These are phyloP conservation scores for Ellobius talpinus DNA, from an alignment of 2,113 vertebrate species.

Conservation along the genomic window DNA sequence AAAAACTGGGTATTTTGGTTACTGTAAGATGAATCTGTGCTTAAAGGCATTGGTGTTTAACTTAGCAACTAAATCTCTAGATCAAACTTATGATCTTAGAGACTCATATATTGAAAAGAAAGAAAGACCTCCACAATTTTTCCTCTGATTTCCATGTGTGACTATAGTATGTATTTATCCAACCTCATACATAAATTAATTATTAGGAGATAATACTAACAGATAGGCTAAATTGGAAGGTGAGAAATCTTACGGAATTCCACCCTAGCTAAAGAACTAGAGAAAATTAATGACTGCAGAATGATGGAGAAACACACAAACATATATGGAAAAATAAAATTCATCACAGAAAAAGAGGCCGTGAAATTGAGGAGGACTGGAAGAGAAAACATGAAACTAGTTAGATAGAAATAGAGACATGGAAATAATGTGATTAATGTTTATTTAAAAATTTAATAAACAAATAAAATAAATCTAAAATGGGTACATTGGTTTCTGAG, in stretches of 20 bases:
- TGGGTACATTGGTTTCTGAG: neutral
- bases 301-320: neutral
- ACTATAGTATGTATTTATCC: neutral
- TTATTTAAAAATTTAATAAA: neutral
- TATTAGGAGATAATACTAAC: neutral
- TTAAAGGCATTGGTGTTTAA: neutral
- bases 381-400: neutral
- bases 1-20: neutral
- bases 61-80: neutral
- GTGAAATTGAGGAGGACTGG: neutral
- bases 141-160: neutral
- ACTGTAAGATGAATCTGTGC: no score
- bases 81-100: neutral
- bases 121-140: neutral
- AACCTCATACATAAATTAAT: neutral
- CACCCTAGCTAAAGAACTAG: neutral
- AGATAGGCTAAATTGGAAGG: neutral
- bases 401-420: neutral
- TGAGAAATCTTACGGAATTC: neutral
- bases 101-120: neutral
- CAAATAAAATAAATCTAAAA: neutral
- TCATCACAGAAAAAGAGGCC: neutral
- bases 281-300: neutral
- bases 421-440: neutral
- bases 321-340: neutral